Base-by-base conservation (phyloP, 2,797 vertebrate species). In the Salmo trutta region DNA sequence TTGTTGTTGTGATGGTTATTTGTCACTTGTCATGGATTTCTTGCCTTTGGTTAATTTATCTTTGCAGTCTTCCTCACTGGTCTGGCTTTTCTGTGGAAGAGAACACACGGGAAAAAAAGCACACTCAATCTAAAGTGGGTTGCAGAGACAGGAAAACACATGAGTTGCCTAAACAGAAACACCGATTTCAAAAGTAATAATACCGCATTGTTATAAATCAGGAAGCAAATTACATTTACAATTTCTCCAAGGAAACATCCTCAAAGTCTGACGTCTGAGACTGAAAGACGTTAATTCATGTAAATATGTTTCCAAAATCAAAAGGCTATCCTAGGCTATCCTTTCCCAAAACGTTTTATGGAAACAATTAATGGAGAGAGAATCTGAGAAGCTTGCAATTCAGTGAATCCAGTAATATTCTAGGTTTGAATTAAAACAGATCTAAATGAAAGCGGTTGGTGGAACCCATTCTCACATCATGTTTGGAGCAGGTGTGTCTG, bases 21-120 rank as follows among this genome's bases (percentile, higher is more conserved):
- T 27, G n/a, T 52, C 10, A 53, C 56, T 83, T 75, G 83, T 7
- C 2, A 67, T 36, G 73, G 68, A 31, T 6, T 54, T 75, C 90
- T 94, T 89, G 95, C 95, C 90, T 90, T 87, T 88, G 68, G 86
- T 81, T 14, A 78, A 78, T 19, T 85, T 82, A 3, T 79, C 81
- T 27, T 77, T 24, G 0, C 89, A 86, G 29, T 89, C 86, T 36
- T 88, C 86, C 29, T 82, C 86, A 62, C 88, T 88, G 36, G 83
- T 88, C 70, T 84, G 88, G 80, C 83, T 87, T 77, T 81, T 88
- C 64, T 84, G 27, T 76, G 67, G 31, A 53, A 71, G 59, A 59
- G 7, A 73, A 71, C 53, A 70, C 69, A 71, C 15, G 67, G 21
- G 5, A 5, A 5, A 54, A 29, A 73, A 17, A 17, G 24, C 19